Base-by-base conservation (phyloP, 2,113 vertebrate genomes). In the Lampris megalopsis region DNA sequence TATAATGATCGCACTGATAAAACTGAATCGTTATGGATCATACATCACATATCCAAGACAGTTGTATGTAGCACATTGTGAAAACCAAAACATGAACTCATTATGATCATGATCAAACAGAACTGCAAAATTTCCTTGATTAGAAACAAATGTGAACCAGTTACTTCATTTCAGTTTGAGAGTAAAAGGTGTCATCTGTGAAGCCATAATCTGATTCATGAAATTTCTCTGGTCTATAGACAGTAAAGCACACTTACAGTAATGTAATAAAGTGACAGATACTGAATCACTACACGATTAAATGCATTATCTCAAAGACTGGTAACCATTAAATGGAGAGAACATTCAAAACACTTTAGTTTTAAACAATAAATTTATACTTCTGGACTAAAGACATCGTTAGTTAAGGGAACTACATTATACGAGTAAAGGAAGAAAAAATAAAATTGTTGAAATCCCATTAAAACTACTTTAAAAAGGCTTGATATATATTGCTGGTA, bases 401-500 rank as follows among this genome's bases (percentile, higher is more conserved):
- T 85, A 81, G 60, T 81, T 91, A 88, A 82, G 2, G 95, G 94
- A 95, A 95, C 91, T 88, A 92, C 88, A 90, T 88, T 89, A 86
- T 87, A 93, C 83, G 87, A 88, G 77, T 89, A 90, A 85, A 92
- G 92, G 95, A 94, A 92, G 94, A 92, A 94, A 81, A 92, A 94
- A 93, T 88, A 91, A 88, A 89, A 91, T 75, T 73, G 84, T 89
- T 92, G 69, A 87, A 91, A 91, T 90, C 86, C 91, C 92, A 95
- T 96, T 96, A 95, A 96, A 97, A 97, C 94, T 96, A 97, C 86
- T 94, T 96, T 97, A 96, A 96, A 98, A 97, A 97, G 89, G 88
- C 84, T 88, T 90, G 84, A 92, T 92, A 92, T 93, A 93, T 92
- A 91, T 92, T 93, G 92, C 92, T 92, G 92, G 92, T 93, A 92